Evolutionary conservation across 2,113 vertebrate genomes (phyloP), one percentile per base, ranked within the genome.

Genomic region (Prionailurus viverrinus): DNA sequence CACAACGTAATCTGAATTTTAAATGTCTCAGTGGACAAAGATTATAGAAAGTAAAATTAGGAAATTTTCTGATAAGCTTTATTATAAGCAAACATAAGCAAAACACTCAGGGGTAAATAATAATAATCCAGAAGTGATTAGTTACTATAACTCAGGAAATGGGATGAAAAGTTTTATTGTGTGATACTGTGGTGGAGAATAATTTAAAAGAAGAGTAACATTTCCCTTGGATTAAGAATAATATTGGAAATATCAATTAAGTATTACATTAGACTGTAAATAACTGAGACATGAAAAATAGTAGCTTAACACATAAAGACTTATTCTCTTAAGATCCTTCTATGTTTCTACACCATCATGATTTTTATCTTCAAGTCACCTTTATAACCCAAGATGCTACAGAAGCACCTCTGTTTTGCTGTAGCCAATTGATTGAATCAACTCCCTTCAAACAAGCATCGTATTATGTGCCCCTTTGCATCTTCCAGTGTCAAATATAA

Each of bases 171-270:
- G 36, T 63, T 84, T 48, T 69, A 39, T 23, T 94, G 21, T 82
- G 23, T 89, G 31, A 71, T 73, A 45, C 39, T 55, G 7, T 23
- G 66, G 33, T n/a, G 27, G 41, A 63, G 58, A 68, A 91, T 33
- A 73, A 80, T 76, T 85, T 96, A 69, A 48, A 66, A 76, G 68
- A 65, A 85, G 48, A 21, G 91, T 76, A 65, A 86, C 27, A 11
- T n/a, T 66, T 36, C 85, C 25, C n/a, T 41, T 86, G 87, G 55
- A 88, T 76, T 97, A 89, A 93, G 81, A 51, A 88, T 89, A 85
- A 76, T 55, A 82, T 89, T 94, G 63, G 41, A 89, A 95, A 71
- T 89, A 85, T 88, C 45, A 95, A 25, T 84, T 84, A 93, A 33
- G 63, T 74, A 86, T 65, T 68, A 36, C 29, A 78, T 88, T 93